Percentiles rank a stretch among this genome's conserved stretches.
These are phyloP conservation scores for Montifringilla adamsi DNA, from an alignment of 2,113 vertebrate species.

Conservation along the genomic window DNA sequence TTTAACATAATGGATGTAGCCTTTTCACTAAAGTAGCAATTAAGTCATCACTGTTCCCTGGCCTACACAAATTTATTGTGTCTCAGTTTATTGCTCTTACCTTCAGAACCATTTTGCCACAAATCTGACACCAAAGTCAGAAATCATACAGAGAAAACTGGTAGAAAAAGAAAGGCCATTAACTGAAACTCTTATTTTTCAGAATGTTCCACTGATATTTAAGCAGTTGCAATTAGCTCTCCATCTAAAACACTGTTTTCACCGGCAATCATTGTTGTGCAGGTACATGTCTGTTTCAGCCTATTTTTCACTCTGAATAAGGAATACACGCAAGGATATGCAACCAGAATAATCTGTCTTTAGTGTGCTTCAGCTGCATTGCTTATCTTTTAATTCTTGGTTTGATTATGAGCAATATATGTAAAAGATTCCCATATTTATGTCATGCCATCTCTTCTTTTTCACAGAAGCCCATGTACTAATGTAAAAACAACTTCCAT, in stretches of 20 bases:
- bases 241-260: conserved; percentile 15
- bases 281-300: background rate
- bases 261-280: conserved; percentile 26
- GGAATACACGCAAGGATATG: background rate
- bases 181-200: conserved; percentile 53
- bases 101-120: conserved; percentile 48
- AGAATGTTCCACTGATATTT: conserved; percentile 45
- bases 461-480: background rate
- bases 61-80: conserved; percentile 61
- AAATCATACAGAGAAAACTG: conserved; percentile 50
- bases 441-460: background rate
- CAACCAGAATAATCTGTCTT: background rate
- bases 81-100: conserved; percentile 54
- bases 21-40: conserved; percentile 71
- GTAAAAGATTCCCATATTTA: background rate
- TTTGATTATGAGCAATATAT: conserved; percentile 20
- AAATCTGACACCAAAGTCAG: conserved; percentile 62
- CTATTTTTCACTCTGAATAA: background rate
- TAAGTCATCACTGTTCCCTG: conserved; percentile 67
- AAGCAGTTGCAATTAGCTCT: conserved; percentile 43
- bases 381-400: background rate
- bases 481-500: background rate
- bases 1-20: conserved; percentile 66
- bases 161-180: conserved; percentile 51
- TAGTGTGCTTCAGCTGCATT: background rate